Conservation (phyloP, 1,140 invertebrate species). For the Neuroterus valhalla region DNA sequence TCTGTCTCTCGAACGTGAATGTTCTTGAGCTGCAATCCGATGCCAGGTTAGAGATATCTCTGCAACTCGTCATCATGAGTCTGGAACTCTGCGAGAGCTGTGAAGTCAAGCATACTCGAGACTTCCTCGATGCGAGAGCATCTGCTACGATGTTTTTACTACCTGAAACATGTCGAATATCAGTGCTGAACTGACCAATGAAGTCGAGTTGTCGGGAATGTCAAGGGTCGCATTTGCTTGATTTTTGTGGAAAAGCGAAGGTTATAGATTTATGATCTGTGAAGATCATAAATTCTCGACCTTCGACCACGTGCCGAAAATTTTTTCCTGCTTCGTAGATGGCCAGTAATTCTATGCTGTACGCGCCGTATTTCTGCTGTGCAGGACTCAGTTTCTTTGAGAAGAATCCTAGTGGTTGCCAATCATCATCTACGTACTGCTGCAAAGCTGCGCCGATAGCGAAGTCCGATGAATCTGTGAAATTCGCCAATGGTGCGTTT, state of each 20-base stretch:
- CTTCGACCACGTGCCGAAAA: conserved; percentile 1
- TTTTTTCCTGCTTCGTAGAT: conserved; percentile 17
- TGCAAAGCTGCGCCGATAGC: conserved; percentile 51
- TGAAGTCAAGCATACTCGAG: background rate
- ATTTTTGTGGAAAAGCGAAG: background rate
- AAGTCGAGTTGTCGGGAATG: too few species aligned
- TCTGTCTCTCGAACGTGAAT: background rate
- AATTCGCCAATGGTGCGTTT: conserved; percentile 41
- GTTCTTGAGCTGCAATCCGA: background rate
- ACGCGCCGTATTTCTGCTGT: conserved; percentile 47
- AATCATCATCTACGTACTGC: conserved; percentile 43
- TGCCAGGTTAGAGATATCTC: too few species aligned
- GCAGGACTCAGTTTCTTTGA: conserved; percentile 57
- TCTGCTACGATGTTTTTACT: background rate
- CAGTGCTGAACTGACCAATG: background rate
- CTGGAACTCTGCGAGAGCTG: background rate
- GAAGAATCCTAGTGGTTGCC: conserved; percentile 66
- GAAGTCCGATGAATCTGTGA: conserved; percentile 41
- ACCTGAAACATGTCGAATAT: background rate
- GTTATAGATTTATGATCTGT: too few species aligned
- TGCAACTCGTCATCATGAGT: too few species aligned
- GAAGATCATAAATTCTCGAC: background rate
- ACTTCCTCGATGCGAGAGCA: background rate
- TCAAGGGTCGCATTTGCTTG: conserved; percentile 4
- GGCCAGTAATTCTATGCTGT: conserved; percentile 50